phyloP scores from a whole-genome alignment of 2,113 vertebrate genomes.

The Coryphaenoides rupestris region DNA sequence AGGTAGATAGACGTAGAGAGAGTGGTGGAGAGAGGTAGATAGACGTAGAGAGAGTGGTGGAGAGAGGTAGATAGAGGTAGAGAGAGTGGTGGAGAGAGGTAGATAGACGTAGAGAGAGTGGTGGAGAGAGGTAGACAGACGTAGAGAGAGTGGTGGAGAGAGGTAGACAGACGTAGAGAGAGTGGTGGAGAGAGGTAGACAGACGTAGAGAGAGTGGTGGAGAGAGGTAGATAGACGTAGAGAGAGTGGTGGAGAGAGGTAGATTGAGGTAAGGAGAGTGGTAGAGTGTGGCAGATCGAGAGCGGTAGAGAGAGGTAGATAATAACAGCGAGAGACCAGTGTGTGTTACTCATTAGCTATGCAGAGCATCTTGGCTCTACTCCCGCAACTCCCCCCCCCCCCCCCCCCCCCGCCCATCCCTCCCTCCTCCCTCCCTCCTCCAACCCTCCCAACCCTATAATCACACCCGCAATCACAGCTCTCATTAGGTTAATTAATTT shows the following conservation, averaged over 20 bases:
- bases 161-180: neutral
- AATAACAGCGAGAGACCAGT: constrained; percentile 17
- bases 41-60: neutral
- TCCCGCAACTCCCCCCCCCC: constrained; percentile 94
- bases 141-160: neutral
- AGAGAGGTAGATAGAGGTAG: neutral
- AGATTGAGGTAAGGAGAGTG: neutral
- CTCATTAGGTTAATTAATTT: constrained; percentile 99
- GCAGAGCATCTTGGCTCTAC: constrained; percentile 89
- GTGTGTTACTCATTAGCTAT: constrained; percentile 83
- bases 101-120: neutral
- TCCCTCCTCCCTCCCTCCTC: constrained; percentile 74
- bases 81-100: neutral
- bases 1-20: neutral
- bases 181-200: neutral
- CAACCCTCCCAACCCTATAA: constrained; percentile 82
- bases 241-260: neutral
- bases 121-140: neutral
- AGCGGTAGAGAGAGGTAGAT: constrained; percentile 26
- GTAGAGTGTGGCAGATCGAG: constrained; percentile 22
- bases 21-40: neutral
- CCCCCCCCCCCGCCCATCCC: constrained; percentile 87
- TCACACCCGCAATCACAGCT: constrained; percentile 99
- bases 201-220: neutral
- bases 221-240: neutral